These are phyloP conservation scores for Capra hircus DNA, from an alignment of 2,113 vertebrate genomes.

Conservation along the genomic window DNA sequence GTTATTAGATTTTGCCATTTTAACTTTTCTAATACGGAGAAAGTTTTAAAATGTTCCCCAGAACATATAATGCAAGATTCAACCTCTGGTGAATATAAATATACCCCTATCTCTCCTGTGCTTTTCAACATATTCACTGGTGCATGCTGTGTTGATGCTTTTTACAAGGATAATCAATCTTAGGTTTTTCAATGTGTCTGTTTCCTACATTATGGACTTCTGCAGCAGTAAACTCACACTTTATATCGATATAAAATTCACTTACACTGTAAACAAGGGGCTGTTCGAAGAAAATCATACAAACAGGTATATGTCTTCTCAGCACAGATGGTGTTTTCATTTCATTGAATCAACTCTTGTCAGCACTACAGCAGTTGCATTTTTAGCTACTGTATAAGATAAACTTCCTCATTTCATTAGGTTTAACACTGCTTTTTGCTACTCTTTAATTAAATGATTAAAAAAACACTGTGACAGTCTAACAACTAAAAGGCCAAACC, in stretches of 20 bases:
- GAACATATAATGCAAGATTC: not conserved
- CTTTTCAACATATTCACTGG: conserved; percentile 33
- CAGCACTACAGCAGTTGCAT: not conserved
- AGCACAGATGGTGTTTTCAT: conserved; percentile 63
- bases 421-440: not conserved
- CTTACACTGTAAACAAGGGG: conserved; percentile 66
- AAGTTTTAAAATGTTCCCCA: not conserved
- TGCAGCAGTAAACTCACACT: conserved; percentile 61
- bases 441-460: conserved; percentile 22
- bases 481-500: not conserved
- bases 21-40: not conserved
- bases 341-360: conserved; percentile 30
- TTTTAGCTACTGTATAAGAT: not conserved
- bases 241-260: conserved; percentile 69
- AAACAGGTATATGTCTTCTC: conserved; percentile 55
- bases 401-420: conserved; percentile 29
- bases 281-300: conserved; percentile 54
- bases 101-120: not conserved
- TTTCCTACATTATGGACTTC: conserved; percentile 36
- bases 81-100: conserved; percentile 1
- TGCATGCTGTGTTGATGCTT: conserved; percentile 34
- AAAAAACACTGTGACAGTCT: not conserved
- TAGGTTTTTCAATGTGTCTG: conserved; percentile 52
- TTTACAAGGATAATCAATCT: conserved; percentile 69
- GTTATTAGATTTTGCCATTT: not conserved